These are phyloP conservation scores for Brachyhypopomus occidentalis DNA, from an alignment of 2,113 vertebrate genomes.

Conservation along the genomic window DNA sequence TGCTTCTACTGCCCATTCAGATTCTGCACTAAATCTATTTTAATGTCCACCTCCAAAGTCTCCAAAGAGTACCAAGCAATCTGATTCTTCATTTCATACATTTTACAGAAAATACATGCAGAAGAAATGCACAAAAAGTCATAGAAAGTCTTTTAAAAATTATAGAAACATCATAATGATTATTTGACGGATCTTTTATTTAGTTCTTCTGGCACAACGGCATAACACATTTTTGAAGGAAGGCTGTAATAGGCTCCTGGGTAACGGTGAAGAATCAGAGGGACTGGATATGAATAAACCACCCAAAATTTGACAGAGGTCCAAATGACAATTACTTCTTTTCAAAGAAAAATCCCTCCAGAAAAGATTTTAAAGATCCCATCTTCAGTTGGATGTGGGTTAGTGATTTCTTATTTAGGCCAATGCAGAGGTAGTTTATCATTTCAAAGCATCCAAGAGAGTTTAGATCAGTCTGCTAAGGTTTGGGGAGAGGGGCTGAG, in stretches of 20 bases:
- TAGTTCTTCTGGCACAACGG: too few relatives aligned
- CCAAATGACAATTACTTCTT: conserved; percentile 45
- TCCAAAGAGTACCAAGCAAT: too few relatives aligned
- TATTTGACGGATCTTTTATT: too few relatives aligned
- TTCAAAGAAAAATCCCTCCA: conserved; percentile 31
- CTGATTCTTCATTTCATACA: too few relatives aligned
- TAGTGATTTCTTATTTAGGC: conserved; percentile 48
- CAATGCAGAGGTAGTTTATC: conserved; percentile 48
- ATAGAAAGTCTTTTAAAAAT: too few relatives aligned
- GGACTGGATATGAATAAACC: neutral
- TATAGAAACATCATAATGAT: too few relatives aligned
- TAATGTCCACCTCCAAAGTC: too few relatives aligned
- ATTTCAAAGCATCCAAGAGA: conserved; percentile 48
- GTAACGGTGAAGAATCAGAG: neutral
- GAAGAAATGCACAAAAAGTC: too few relatives aligned
- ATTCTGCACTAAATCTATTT: too few relatives aligned
- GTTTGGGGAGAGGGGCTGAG: conserved; percentile 10
- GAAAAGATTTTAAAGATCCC: conserved; percentile 52
- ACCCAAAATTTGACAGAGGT: conserved; percentile 21
- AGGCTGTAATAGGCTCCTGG: neutral
- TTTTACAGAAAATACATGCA: too few relatives aligned
- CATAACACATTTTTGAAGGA: too few relatives aligned
- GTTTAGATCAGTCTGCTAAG: conserved; percentile 4
- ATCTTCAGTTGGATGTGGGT: conserved; percentile 46
- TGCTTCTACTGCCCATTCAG: too few relatives aligned